A percentile compares a stretch with the other conserved stretches of the same genome.
Conservation (phyloP, 2,888 invertebrate species). For the Parascotia fuliginaria region DNA sequence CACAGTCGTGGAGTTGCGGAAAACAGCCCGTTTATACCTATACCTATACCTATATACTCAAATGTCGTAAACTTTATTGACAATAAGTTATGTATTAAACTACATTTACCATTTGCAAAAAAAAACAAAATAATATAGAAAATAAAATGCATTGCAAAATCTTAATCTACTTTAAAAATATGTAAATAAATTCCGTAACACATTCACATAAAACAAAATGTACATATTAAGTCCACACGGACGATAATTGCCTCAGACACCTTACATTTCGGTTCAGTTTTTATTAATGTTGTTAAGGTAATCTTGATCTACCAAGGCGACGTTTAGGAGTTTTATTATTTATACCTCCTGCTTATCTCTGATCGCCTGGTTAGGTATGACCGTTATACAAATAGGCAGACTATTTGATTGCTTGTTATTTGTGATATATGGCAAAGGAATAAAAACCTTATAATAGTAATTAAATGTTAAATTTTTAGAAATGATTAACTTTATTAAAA, state of each 20-base stretch:
- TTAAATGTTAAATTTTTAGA: too few species aligned
- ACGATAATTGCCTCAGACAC: conserved; percentile 26
- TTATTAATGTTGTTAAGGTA: conserved; percentile 80
- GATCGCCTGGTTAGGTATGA: conserved; percentile 54
- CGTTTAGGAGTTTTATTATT: conserved; percentile 82
- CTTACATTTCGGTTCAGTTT: conserved; percentile 73
- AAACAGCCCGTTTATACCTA: too few species aligned
- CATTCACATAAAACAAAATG: neutral
- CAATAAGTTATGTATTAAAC: too few species aligned
- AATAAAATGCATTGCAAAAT: too few species aligned
- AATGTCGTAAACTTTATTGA: too few species aligned
- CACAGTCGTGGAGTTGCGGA: too few species aligned
- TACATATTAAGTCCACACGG: neutral
- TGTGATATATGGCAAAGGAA: conserved; percentile 19
- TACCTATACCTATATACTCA: too few species aligned
- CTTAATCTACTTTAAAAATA: too few species aligned
- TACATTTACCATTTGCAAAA: too few species aligned
- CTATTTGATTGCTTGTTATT: conserved; percentile 38
- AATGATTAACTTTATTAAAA: too few species aligned
- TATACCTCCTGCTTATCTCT: conserved; percentile 69
- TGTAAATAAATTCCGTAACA: too few species aligned
- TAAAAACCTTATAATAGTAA: neutral
- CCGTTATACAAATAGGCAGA: conserved; percentile 42
- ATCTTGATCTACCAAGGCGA: conserved; percentile 75
- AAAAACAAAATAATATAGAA: too few species aligned